Conservation (phyloP, 2,888 invertebrate genomes). For the Unio pictorum region DNA sequence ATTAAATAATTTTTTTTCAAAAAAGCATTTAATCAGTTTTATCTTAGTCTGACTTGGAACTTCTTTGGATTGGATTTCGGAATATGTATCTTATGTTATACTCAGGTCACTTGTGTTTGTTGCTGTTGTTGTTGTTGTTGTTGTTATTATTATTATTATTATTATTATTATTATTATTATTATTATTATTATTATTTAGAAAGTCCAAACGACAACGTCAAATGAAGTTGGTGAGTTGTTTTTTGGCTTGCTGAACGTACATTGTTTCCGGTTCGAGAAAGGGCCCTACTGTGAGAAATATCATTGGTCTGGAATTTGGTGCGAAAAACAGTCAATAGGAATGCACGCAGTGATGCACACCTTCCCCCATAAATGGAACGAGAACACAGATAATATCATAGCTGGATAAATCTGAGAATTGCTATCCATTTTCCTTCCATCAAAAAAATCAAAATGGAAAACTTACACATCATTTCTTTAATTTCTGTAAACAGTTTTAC, state of each 20-base stretch:
- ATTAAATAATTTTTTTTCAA: too few species aligned
- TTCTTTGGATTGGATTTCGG: too few species aligned
- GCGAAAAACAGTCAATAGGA: constrained; percentile 28
- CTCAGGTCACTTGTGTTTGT: too few species aligned
- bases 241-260: constrained; percentile 43
- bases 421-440: too few species aligned
- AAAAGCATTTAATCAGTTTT: too few species aligned
- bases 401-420: too few species aligned
- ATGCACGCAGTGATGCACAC: constrained; percentile 32
- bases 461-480: too few species aligned
- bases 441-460: too few species aligned
- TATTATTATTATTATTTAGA: constrained; percentile 21
- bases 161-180: constrained; percentile 2
- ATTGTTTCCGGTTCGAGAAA: constrained; percentile 43
- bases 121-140: too few species aligned
- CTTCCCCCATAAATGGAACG: constrained; percentile 39
- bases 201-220: constrained; percentile 33
- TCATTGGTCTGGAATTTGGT: constrained; percentile 40
- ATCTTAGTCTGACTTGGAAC: too few species aligned
- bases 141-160: constrained; percentile 1
- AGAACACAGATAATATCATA: constrained; percentile 1
- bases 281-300: constrained; percentile 37
- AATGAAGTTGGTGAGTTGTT: constrained; percentile 42
- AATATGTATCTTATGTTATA: too few species aligned
- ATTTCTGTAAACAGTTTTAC: too few species aligned